These are phyloP conservation scores for Cephus nigrinus DNA, from an alignment of 2,888 invertebrate genomes.

Conservation along the genomic window DNA sequence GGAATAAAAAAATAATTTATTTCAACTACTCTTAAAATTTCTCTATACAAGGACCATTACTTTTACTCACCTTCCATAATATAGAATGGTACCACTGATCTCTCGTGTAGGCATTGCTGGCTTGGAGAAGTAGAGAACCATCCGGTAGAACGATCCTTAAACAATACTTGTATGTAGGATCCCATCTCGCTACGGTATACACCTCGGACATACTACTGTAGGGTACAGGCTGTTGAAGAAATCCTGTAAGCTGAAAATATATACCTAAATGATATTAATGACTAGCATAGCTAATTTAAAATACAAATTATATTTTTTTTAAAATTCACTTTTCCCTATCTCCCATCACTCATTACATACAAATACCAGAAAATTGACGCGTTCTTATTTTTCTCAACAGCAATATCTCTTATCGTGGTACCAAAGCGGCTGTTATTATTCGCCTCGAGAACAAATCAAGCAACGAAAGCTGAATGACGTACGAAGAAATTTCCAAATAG, in stretches of 20 bases:
- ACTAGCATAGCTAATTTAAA: not conserved
- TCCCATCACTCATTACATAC: too few species aligned
- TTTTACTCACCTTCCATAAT: constrained; percentile 77
- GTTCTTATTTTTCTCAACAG: too few species aligned
- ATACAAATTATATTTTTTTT: not conserved
- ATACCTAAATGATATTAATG: not conserved
- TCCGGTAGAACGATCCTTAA: constrained; percentile 80
- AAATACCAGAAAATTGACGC: too few species aligned
- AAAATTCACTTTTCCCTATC: too few species aligned
- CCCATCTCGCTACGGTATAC: constrained; percentile 82
- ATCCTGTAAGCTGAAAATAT: constrained; percentile 71
- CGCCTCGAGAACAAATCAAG: too few species aligned
- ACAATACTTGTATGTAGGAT: constrained; percentile 83
- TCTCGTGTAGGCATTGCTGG: constrained; percentile 81
- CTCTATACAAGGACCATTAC: not conserved
- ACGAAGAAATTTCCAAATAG: too few species aligned
- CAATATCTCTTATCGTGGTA: too few species aligned
- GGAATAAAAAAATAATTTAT: constrained; percentile 3
- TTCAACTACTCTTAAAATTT: not conserved
- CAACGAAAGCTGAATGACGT: too few species aligned
- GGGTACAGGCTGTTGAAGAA: constrained; percentile 75
- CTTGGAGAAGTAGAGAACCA: constrained; percentile 80
- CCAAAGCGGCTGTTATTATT: too few species aligned
- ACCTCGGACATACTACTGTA: constrained; percentile 83
- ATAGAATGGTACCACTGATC: constrained; percentile 88